Base-by-base conservation (phyloP, 1,140 invertebrate genomes). In the Cotesia typhae region DNA sequence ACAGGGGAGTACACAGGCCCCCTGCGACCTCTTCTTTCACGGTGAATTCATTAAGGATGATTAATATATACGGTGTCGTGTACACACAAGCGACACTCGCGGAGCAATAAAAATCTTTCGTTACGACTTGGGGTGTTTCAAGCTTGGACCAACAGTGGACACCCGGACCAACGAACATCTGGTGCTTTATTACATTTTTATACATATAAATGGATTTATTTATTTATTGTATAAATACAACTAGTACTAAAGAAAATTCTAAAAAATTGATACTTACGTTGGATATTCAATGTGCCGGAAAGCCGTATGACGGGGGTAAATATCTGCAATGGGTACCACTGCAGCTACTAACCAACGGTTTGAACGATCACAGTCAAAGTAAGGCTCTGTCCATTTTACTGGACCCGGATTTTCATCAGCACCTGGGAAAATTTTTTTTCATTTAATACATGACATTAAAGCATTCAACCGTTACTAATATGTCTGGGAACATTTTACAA, bases 261-360 rank as follows among this genome's bases (percentile, higher is more conserved):
- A 59, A 72, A 75, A 77, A 79, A 75, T 67, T 38, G 5, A 63
- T 55, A 89, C 91, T 92, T 89, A 97, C 93, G 92, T 97, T 38
- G 96, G 96, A 86, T 96, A 97, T 89, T 98, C 95, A 81, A 99
- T 92, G 85, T 99, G 97, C 78, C 96, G 90, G 84, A 95, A 99
- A 75, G 94, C 92, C 7, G 96, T 97, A 83, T 99, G 97, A 57
- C 97, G 88, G 4, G 97, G 96, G 88, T 95, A 98, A 69, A 98
- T 96, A 85, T 99, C 98, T 61, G 95, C 95, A 64, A 99, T 94
- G 1, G 97, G 97, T 67, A 96, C 93, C 5, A 97, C 93, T 38
- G 96, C 97, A 67, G 92, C 94, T 2, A 98, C 93, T 9, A 98
- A 87, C 98, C 98, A 99, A 84, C 96, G 95, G 87, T 99, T 98